phyloP scores from a whole-genome alignment of 1,140 invertebrate genomes.

The Drosophila nannoptera region DNA sequence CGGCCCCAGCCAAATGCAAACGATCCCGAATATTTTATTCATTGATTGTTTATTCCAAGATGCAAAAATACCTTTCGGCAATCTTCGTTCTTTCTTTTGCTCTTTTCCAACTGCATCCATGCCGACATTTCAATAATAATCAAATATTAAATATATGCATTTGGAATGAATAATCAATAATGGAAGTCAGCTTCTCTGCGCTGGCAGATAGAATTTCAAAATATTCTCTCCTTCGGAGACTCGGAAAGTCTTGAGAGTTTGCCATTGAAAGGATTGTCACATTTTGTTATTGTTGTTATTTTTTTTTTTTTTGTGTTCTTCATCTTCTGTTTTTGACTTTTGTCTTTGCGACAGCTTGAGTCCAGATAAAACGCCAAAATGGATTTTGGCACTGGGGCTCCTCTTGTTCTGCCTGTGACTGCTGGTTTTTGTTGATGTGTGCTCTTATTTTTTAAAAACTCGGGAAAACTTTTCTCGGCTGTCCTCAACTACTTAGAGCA shows the following conservation, averaged over 20 bases:
- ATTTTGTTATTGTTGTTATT: background rate
- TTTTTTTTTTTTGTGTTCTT: no score
- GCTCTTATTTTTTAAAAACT: constrained; percentile 21
- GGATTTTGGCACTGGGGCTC: constrained; percentile 29
- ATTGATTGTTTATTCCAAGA: background rate
- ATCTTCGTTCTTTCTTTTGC: no score
- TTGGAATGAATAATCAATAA: no score
- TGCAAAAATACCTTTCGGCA: background rate
- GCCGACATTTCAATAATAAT: background rate
- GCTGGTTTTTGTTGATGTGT: constrained; percentile 23
- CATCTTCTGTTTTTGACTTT: constrained; percentile 10
- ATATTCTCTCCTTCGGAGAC: background rate
- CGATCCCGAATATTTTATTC: background rate
- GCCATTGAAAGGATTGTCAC: background rate
- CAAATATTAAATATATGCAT: background rate
- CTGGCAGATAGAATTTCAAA: no score
- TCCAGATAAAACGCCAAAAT: constrained; percentile 32
- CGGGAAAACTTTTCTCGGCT: constrained; percentile 28
- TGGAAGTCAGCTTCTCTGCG: background rate
- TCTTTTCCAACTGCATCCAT: no score
- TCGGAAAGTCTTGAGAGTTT: constrained; percentile 7
- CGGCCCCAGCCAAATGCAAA: background rate
- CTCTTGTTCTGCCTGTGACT: constrained; percentile 11
- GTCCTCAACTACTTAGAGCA: constrained; percentile 44
- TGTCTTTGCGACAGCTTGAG: constrained; percentile 23